These are phyloP conservation scores for Nemapogon koenigi DNA, from an alignment of 2,888 invertebrate species.

Conservation along the genomic window DNA sequence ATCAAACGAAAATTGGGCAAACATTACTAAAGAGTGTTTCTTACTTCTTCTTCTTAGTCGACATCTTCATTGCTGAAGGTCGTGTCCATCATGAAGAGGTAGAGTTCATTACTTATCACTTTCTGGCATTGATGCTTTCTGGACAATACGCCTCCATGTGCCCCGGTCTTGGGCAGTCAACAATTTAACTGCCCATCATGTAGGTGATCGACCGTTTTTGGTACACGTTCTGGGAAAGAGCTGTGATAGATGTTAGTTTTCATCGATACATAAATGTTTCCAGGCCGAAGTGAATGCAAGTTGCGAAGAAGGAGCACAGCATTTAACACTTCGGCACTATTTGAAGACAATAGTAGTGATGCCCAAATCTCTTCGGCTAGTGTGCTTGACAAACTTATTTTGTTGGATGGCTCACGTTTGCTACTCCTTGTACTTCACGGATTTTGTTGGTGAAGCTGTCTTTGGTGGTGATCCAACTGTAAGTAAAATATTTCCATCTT, in stretches of 20 bases:
- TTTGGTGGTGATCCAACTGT: conserved; percentile 88
- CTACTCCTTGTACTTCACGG: conserved; percentile 95
- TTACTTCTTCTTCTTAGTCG: too few species aligned
- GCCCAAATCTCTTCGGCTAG: conserved; percentile 84
- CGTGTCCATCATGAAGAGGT: too few species aligned
- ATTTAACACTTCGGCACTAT: conserved; percentile 75
- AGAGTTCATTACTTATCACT: too few species aligned
- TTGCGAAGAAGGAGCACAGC: too few species aligned
- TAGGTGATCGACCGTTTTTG: background rate
- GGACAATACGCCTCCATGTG: too few species aligned
- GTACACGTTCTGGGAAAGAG: background rate
- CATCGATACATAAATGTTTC: conserved; percentile 14
- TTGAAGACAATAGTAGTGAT: conserved; percentile 89
- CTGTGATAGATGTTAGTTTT: conserved; percentile 26
- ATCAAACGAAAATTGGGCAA: too few species aligned
- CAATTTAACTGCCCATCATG: too few species aligned
- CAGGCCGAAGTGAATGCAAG: conserved; percentile 25
- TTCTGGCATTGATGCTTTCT: too few species aligned
- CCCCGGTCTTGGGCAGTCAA: too few species aligned
- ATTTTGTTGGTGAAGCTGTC: conserved; percentile 92
- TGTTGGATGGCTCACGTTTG: conserved; percentile 99
- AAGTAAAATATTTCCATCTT: too few species aligned
- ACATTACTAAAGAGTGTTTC: too few species aligned
- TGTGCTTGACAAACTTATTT: conserved; percentile 93
- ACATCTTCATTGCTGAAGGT: too few species aligned